A percentile compares a stretch with the other conserved stretches of the same genome.
Evolutionary conservation across 2,113 vertebrate species (phyloP).

Genomic region (Sinocyclocheilus grahami): DNA sequence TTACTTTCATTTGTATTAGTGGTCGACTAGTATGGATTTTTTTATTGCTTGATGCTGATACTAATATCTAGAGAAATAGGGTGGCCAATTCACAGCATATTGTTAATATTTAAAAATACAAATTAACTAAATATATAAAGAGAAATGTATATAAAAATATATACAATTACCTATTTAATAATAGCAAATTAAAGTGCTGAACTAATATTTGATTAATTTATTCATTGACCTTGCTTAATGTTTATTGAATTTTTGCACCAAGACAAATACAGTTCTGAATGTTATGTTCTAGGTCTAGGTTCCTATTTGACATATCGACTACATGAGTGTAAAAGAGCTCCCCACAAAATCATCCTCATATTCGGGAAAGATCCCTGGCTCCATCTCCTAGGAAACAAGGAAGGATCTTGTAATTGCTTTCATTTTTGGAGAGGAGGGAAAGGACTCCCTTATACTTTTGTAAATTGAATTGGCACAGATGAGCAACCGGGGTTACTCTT

Average conservation of each 20-base stretch:
- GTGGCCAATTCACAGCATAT: neutral
- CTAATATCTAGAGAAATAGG: neutral
- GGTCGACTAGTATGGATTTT: neutral
- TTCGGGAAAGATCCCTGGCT: conserved; percentile 31
- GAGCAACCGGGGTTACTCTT: conserved; percentile 49
- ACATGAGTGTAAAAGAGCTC: conserved; percentile 34
- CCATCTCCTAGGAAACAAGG: conserved; percentile 59
- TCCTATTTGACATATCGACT: conserved; percentile 7
- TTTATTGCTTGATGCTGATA: neutral
- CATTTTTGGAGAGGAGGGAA: conserved; percentile 53
- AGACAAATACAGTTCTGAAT: neutral
- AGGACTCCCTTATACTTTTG: conserved; percentile 50
- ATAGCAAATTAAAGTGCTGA: neutral
- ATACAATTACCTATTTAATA: neutral
- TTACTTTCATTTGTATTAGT: neutral
- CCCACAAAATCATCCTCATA: conserved; percentile 6
- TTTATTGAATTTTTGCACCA: neutral
- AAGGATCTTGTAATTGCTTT: conserved; percentile 53
- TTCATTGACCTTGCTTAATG: neutral
- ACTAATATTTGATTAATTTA: neutral
- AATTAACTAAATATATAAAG: neutral
- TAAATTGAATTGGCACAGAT: conserved; percentile 56
- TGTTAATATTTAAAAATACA: neutral
- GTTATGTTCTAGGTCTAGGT: neutral
- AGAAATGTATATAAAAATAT: neutral